Percentiles rank a stretch among this genome's conserved stretches.
Conservation (phyloP, 2,888 invertebrate species). For the Dyspetes luteomarginatus region DNA sequence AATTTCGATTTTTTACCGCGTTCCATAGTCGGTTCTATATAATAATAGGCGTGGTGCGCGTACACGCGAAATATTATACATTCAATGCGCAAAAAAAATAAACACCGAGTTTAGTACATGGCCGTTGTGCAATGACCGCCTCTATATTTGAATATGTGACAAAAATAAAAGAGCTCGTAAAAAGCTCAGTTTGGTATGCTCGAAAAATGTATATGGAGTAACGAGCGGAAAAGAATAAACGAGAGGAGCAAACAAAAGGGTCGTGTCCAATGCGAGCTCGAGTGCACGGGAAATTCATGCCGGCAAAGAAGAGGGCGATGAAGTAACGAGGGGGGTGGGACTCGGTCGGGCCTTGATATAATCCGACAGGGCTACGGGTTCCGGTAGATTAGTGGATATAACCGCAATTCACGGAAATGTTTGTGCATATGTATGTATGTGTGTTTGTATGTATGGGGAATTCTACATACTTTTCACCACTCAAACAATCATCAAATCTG, state of each 20-base stretch:
- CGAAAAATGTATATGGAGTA: constrained; percentile 12
- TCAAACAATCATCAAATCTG: too few relatives aligned
- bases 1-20: background rate
- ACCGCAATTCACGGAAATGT: constrained; percentile 32
- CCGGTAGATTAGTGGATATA: constrained; percentile 65
- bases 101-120: background rate
- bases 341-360: constrained; percentile 54
- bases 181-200: background rate
- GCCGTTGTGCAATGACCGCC: background rate
- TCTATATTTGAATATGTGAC: background rate
- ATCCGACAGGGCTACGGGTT: constrained; percentile 65
- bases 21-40: background rate
- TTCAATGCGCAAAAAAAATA: background rate
- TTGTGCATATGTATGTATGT: background rate
- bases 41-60: background rate
- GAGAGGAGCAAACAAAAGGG: constrained; percentile 4
- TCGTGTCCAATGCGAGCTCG: background rate
- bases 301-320: constrained; percentile 10
- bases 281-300: constrained; percentile 5
- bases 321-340: background rate
- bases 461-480: too few relatives aligned
- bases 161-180: background rate
- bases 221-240: constrained; percentile 7
- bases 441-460: too few relatives aligned
- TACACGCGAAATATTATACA: background rate